A percentile compares a stretch with the other conserved stretches of the same genome.
phyloP scores from a whole-genome alignment of 1,140 invertebrate genomes.

The Sarcophaga peregrina region DNA sequence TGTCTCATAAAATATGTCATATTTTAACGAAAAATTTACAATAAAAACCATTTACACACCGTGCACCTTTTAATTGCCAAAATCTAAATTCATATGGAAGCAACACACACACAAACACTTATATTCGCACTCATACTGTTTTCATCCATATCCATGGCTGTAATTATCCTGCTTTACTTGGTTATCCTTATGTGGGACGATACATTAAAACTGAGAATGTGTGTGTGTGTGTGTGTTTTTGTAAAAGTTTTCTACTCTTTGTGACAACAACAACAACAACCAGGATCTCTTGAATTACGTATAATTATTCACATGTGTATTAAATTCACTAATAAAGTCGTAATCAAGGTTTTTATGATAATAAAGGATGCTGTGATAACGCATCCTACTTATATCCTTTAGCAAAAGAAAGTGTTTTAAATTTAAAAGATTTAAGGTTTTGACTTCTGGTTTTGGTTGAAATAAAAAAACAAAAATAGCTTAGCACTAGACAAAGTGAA shows the following conservation, averaged over 20 bases:
- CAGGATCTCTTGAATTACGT: not conserved
- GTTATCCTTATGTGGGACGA: not conserved
- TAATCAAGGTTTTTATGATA: not conserved
- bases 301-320: constrained; percentile 12
- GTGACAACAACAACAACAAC: not conserved
- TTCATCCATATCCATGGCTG: no score
- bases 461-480: no score
- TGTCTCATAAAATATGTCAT: constrained; percentile 25
- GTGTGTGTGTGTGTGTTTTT: not conserved
- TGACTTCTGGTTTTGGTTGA: no score
- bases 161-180: no score
- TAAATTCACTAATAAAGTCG: not conserved
- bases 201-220: not conserved
- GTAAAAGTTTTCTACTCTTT: not conserved
- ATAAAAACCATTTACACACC: constrained; percentile 26
- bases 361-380: no score
- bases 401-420: no score
- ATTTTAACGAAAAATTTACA: constrained; percentile 18
- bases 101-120: not conserved
- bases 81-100: not conserved
- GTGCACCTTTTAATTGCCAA: constrained; percentile 18
- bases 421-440: no score
- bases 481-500: no score
- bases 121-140: no score
- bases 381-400: no score